These are phyloP conservation scores for Cotesia vestalis DNA, from an alignment of 1,140 invertebrate species.

Conservation along the genomic window DNA sequence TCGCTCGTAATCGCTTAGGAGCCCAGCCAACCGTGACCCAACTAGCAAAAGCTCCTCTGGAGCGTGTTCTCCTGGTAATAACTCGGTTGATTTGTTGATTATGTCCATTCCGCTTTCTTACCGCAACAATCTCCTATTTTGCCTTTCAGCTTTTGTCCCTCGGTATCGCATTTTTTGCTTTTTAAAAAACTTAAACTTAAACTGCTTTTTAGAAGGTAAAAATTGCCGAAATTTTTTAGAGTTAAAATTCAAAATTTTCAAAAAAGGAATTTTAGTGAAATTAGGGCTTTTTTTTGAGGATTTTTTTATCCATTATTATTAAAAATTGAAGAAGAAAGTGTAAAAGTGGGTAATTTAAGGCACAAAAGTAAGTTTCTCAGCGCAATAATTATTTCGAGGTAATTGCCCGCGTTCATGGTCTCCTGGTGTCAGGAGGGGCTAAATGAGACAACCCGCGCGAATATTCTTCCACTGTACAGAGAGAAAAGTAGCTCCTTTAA, in stretches of 20 bases:
- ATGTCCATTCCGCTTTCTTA: slow-evolving; percentile 64
- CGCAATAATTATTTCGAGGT: background rate
- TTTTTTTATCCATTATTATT: too few relatives aligned
- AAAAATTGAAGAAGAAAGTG: too few relatives aligned
- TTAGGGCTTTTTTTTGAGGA: too few relatives aligned
- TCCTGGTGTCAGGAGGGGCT: slow-evolving; percentile 61
- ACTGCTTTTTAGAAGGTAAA: too few relatives aligned
- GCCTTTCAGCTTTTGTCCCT: slow-evolving; percentile 24
- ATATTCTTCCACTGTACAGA: slow-evolving; percentile 56
- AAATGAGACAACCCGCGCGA: slow-evolving; percentile 65
- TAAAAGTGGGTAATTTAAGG: too few relatives aligned
- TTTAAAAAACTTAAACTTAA: too few relatives aligned
- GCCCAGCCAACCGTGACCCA: background rate
- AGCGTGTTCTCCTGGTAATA: slow-evolving; percentile 48
- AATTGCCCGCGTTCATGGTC: slow-evolving; percentile 38
- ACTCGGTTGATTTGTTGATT: slow-evolving; percentile 66
- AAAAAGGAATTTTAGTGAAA: too few relatives aligned
- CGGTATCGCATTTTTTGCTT: slow-evolving; percentile 23
- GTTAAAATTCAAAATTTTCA: too few relatives aligned
- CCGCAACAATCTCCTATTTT: slow-evolving; percentile 39
- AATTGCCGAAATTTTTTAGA: too few relatives aligned
- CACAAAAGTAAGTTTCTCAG: too few relatives aligned
- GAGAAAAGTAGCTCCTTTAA: slow-evolving; percentile 50
- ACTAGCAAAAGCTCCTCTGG: background rate
- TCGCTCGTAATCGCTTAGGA: background rate